Percentiles rank a stretch among this genome's conserved stretches.
Evolutionary conservation across 2,888 invertebrate genomes (phyloP).

Genomic region (Trachelus tabidus): DNA sequence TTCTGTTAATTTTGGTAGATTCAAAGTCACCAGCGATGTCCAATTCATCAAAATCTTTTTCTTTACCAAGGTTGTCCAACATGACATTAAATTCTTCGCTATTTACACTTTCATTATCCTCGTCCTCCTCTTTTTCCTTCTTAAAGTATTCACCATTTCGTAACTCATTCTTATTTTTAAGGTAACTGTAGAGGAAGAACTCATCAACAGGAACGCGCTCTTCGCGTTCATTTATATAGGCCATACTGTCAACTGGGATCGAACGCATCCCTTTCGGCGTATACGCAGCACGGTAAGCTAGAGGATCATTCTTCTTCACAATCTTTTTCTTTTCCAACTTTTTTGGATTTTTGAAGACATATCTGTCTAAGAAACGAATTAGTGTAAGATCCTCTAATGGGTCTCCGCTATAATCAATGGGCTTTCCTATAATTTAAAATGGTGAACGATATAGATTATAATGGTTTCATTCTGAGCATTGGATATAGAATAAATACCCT

Average conservation of each 20-base stretch:
- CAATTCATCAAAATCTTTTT: constrained; percentile 69
- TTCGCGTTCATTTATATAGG: constrained; percentile 76
- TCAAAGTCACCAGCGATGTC: constrained; percentile 67
- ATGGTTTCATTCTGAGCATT: not conserved
- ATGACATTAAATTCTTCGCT: constrained; percentile 69
- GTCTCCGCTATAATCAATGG: constrained; percentile 89
- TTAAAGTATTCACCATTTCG: constrained; percentile 22
- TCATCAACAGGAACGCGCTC: constrained; percentile 91
- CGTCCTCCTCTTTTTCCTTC: constrained; percentile 48
- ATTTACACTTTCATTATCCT: constrained; percentile 65
- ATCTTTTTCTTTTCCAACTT: constrained; percentile 68
- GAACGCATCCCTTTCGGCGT: constrained; percentile 77
- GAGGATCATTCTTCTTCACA: constrained; percentile 72
- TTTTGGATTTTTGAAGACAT: constrained; percentile 95
- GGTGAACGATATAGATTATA: constrained; percentile 6
- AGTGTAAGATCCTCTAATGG: constrained; percentile 93
- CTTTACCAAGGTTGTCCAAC: constrained; percentile 63
- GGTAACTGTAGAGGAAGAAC: constrained; percentile 80
- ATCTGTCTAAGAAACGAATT: constrained; percentile 92
- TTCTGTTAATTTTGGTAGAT: constrained; percentile 50
- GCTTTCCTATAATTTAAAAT: constrained; percentile 69
- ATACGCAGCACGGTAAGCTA: constrained; percentile 77
- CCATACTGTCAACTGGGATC: constrained; percentile 78
- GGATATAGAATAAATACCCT: not conserved
- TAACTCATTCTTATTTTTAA: constrained; percentile 41